Conservation (phyloP, 2,888 invertebrate species). For the Ennomos quercinarius region DNA sequence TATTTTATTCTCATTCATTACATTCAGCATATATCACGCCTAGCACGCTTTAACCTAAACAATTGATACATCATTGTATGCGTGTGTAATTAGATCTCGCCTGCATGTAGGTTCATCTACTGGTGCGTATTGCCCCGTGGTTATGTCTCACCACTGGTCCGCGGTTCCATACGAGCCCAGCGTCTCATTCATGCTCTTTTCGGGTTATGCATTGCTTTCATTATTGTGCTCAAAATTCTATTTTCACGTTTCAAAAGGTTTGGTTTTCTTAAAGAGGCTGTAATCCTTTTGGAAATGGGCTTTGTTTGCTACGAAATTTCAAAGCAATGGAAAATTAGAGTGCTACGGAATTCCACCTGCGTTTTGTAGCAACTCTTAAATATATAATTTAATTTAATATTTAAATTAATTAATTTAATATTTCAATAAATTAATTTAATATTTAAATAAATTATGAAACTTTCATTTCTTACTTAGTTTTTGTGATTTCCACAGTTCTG, state of each 20-base stretch:
- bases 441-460: too few relatives aligned
- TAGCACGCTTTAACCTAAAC: neutral
- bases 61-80: neutral
- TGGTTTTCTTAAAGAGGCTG: slow-evolving; percentile 2
- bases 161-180: slow-evolving; percentile 18
- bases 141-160: slow-evolving; percentile 8
- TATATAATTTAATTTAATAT: too few relatives aligned
- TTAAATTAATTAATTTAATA: too few relatives aligned
- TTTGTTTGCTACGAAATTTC: slow-evolving; percentile 1
- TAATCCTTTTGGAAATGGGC: slow-evolving; percentile 2
- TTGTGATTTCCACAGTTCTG: too few relatives aligned
- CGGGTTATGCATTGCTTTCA: slow-evolving; percentile 18
- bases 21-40: too few relatives aligned
- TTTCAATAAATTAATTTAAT: too few relatives aligned
- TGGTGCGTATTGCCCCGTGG: slow-evolving; percentile 1
- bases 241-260: slow-evolving; percentile 5
- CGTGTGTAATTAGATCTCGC: neutral
- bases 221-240: slow-evolving; percentile 11
- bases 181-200: slow-evolving; percentile 25
- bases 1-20: too few relatives aligned
- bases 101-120: neutral
- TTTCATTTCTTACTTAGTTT: too few relatives aligned
- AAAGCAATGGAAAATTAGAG: too few relatives aligned
- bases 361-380: too few relatives aligned
- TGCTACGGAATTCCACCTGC: too few relatives aligned